Base-by-base conservation (phyloP, 2,888 invertebrate genomes). In the Standfussiana lucernea region DNA sequence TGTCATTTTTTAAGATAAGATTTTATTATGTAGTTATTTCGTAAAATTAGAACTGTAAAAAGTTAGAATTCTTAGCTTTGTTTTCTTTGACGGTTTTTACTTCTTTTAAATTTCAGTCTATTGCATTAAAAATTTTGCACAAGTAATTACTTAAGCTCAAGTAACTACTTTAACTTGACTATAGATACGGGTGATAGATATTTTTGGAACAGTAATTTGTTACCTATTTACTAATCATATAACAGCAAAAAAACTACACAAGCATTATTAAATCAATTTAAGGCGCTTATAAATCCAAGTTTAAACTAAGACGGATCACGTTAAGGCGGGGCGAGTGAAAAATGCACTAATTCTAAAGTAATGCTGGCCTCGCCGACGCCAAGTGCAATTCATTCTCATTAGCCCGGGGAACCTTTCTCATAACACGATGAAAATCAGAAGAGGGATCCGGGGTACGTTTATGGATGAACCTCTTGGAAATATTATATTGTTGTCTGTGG, bases 331-430 rank as follows among this genome's bases (percentile, higher is more conserved):
- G 89, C 89, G 88, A 93, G 94, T 94, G 95, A 95, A 95, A 95
- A 95, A 95, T 95, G 94, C 92, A 93, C 94, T 95, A 95, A 95
- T 95, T 94, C 92, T 91, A 89, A 93, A 94, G 93, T 92, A 92
- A 92, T 90, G 91, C 84, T 89, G 91, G 90, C 87, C 86, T 87
- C 87, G 90, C 91, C 90, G 90, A 91, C 91, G 86, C 89, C 89
- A 88, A 89, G 91, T 89, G 95, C 95, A 94, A 96, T 96, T 95
- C 93, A 93, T 96, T 95, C 94, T 96, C 96, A 96, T 96, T 96
- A 96, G 94, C 90, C 87, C 85, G 84, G 89, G 90, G 88, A 90
- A 91, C 92, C 91, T 93, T 93, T 92, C 93, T 95, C 94, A 94
- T 95, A 94, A 93, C 93, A 89, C 90, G 90, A 89, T 90, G 91